These are phyloP conservation scores for Endotricha flammealis DNA, from an alignment of 2,888 invertebrate genomes.

Conservation along the genomic window DNA sequence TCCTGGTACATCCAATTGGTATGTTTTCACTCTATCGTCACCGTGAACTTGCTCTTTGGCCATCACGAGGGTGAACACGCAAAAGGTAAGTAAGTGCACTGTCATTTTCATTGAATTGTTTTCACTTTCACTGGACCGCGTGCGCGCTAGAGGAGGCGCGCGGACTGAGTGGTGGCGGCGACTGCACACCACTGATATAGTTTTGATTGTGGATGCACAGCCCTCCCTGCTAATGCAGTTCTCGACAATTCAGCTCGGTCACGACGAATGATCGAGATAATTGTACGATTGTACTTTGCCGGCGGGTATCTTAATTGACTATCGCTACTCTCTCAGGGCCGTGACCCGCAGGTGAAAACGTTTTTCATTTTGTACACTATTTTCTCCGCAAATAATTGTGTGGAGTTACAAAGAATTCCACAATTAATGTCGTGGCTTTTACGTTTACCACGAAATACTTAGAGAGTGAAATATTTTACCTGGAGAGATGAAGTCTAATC, in stretches of 20 bases:
- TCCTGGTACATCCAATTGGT: constrained; percentile 76
- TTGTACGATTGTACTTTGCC: constrained; percentile 68
- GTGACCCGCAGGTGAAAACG: constrained; percentile 70
- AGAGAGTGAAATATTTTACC: not conserved
- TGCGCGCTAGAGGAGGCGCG: constrained; percentile 55
- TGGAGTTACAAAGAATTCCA: constrained; percentile 43
- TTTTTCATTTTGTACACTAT: constrained; percentile 64
- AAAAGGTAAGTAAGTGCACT: constrained; percentile 53
- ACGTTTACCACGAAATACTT: not conserved
- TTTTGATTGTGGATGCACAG: constrained; percentile 68
- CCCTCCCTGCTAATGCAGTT: constrained; percentile 72
- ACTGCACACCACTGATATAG: constrained; percentile 61
- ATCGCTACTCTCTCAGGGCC: constrained; percentile 66
- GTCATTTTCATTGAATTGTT: constrained; percentile 58
- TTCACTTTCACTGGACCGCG: constrained; percentile 68
- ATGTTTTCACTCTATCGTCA: constrained; percentile 62
- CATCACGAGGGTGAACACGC: constrained; percentile 42
- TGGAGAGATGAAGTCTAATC: not conserved
- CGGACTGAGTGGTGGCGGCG: constrained; percentile 61
- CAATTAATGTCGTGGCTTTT: constrained; percentile 14
- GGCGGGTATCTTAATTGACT: constrained; percentile 67
- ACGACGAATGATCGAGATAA: constrained; percentile 73
- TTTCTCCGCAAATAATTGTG: constrained; percentile 58
- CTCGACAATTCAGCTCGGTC: constrained; percentile 66
- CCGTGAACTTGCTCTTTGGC: constrained; percentile 51